These are phyloP conservation scores for Stenopsyche tienmushanensis DNA, from an alignment of 1,140 invertebrate species.

Conservation along the genomic window DNA sequence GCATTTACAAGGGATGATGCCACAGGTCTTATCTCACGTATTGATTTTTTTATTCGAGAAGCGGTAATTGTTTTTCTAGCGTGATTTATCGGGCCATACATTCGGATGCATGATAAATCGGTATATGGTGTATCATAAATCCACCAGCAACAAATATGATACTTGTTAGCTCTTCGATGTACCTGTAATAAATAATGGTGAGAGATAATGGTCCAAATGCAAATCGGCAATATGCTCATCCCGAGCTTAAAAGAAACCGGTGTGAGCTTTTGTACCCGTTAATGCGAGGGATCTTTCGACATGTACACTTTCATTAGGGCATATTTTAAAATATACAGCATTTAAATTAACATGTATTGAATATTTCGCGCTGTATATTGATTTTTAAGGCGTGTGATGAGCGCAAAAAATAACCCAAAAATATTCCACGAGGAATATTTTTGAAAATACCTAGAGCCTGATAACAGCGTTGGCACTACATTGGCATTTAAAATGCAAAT, in stretches of 20 bases:
- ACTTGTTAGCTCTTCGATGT: slow-evolving; percentile 4
- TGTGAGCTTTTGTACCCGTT: too few species aligned
- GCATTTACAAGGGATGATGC: slow-evolving; percentile 5
- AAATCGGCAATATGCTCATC: slow-evolving; percentile 10
- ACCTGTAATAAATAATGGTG: slow-evolving; percentile 1
- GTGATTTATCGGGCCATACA: slow-evolving; percentile 16
- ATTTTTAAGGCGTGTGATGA: too few species aligned
- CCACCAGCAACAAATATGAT: slow-evolving; percentile 10
- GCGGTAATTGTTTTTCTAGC: slow-evolving; percentile 19
- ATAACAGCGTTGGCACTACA: too few species aligned
- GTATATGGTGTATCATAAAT: slow-evolving; percentile 23
- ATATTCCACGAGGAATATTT: too few species aligned
- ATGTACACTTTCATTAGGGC: too few species aligned
- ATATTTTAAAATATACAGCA: too few species aligned
- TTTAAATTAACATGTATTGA: too few species aligned
- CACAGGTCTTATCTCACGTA: slow-evolving; percentile 8
- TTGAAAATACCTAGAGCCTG: too few species aligned
- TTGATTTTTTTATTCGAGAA: slow-evolving; percentile 12
- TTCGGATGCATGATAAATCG: slow-evolving; percentile 20
- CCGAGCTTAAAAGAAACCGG: too few species aligned
- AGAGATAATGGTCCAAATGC: slow-evolving; percentile 3
- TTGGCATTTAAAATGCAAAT: slow-evolving; percentile 14
- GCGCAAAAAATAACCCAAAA: too few species aligned
- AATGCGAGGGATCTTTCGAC: too few species aligned
- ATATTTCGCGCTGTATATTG: too few species aligned